Percentiles rank a stretch among this genome's conserved stretches.
Evolutionary conservation across 2,113 vertebrate species (phyloP).

Genomic region (Cyanoliseus patagonus): DNA sequence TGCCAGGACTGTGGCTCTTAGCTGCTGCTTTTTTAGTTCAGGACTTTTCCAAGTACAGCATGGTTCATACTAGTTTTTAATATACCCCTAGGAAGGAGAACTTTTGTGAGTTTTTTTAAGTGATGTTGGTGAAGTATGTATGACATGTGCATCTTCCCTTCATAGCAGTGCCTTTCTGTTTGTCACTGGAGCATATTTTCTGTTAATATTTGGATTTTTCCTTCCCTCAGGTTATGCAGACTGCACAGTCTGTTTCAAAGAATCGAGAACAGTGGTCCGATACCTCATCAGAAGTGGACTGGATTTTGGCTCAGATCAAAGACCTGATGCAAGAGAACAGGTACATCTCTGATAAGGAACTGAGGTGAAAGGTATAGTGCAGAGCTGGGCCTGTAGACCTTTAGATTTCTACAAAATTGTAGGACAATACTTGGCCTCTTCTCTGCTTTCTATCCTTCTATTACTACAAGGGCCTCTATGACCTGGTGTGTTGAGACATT

Average conservation of each 20-base stretch:
- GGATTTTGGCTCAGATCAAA: constrained; percentile 88
- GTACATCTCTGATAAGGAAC: constrained; percentile 37
- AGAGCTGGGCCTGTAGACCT: background rate
- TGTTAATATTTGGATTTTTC: background rate
- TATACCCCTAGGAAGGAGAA: background rate
- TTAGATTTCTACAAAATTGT: background rate
- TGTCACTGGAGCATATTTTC: background rate
- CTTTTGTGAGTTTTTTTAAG: background rate
- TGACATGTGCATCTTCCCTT: background rate
- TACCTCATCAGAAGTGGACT: constrained; percentile 83
- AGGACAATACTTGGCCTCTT: background rate
- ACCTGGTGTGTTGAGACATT: background rate
- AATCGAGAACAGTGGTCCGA: constrained; percentile 68
- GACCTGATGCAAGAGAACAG: constrained; percentile 82
- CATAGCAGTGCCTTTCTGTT: background rate
- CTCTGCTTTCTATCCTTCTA: background rate
- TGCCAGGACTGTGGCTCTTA: background rate
- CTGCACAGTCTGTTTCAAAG: constrained; percentile 50
- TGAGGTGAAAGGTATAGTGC: background rate
- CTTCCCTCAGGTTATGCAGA: constrained; percentile 70
- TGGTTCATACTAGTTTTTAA: background rate
- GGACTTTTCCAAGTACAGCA: background rate
- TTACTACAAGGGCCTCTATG: background rate
- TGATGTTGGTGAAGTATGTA: background rate
- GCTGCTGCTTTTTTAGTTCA: background rate